Conservation (phyloP, 2,888 invertebrate genomes). For the Sericinus montela region DNA sequence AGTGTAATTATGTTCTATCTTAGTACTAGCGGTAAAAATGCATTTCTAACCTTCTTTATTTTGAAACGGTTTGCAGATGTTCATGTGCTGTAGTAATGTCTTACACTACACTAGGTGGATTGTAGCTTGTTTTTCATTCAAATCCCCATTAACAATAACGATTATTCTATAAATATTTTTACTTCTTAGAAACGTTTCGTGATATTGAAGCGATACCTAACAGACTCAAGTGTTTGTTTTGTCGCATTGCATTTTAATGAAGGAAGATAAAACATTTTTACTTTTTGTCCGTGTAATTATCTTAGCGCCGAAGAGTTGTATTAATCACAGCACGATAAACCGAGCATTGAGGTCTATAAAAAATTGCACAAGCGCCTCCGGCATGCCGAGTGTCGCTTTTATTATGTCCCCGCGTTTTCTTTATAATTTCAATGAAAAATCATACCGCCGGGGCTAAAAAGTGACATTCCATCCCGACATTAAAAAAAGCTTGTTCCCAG, state of each 20-base stretch:
- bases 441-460: slow-evolving; percentile 58
- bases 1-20: no score
- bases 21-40: no score
- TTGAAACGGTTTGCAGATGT: no score
- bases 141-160: no score
- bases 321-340: slow-evolving; percentile 53
- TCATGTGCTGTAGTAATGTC: no score
- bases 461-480: slow-evolving; percentile 56
- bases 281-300: slow-evolving; percentile 23
- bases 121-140: no score
- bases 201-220: no score
- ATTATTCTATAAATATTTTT: no score
- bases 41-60: no score
- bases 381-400: slow-evolving; percentile 48
- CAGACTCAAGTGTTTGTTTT: background rate
- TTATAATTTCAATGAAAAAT: slow-evolving; percentile 72
- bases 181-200: no score
- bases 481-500: slow-evolving; percentile 60
- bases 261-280: slow-evolving; percentile 6
- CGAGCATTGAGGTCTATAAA: slow-evolving; percentile 50
- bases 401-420: slow-evolving; percentile 51
- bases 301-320: slow-evolving; percentile 27
- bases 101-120: no score
- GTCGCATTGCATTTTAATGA: background rate
- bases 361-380: slow-evolving; percentile 43